phyloP scores from a whole-genome alignment of 1,140 invertebrate species.

The Rhagoletis zephyria region DNA sequence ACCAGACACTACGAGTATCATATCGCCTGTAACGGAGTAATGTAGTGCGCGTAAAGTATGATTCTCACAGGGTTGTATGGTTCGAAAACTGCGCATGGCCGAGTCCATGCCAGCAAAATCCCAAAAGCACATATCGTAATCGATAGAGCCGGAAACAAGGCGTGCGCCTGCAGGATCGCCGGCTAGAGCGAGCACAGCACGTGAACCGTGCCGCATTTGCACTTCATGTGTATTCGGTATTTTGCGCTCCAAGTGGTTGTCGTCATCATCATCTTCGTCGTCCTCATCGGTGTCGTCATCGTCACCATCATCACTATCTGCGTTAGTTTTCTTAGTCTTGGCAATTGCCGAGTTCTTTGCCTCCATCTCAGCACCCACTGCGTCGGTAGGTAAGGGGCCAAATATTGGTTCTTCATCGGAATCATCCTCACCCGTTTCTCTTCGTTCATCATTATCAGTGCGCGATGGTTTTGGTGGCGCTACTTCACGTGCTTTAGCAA shows the following conservation, averaged over 20 bases:
- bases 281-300: constrained; percentile 63
- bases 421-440: constrained; percentile 59
- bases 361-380: not conserved
- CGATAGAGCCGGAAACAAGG: constrained; percentile 91
- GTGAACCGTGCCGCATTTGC: constrained; percentile 86
- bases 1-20: constrained; percentile 94
- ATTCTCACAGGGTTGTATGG: constrained; percentile 92
- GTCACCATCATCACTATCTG: constrained; percentile 57
- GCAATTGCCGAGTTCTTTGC: not conserved
- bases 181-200: constrained; percentile 89
- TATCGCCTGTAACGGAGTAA: constrained; percentile 94
- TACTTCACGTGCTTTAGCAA: constrained; percentile 65
- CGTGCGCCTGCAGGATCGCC: constrained; percentile 94
- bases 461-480: constrained; percentile 53
- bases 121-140: constrained; percentile 97
- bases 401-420: constrained; percentile 62
- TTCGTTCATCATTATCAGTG: not conserved
- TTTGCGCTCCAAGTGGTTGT: constrained; percentile 75
- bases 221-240: constrained; percentile 89
- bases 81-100: constrained; percentile 90
- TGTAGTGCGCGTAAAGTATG: constrained; percentile 93
- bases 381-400: constrained; percentile 63
- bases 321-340: constrained; percentile 53
- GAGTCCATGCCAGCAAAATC: constrained; percentile 99
- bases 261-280: constrained; percentile 75